Conservation (phyloP, 2,888 invertebrate species). For the Pyrgus malvae region DNA sequence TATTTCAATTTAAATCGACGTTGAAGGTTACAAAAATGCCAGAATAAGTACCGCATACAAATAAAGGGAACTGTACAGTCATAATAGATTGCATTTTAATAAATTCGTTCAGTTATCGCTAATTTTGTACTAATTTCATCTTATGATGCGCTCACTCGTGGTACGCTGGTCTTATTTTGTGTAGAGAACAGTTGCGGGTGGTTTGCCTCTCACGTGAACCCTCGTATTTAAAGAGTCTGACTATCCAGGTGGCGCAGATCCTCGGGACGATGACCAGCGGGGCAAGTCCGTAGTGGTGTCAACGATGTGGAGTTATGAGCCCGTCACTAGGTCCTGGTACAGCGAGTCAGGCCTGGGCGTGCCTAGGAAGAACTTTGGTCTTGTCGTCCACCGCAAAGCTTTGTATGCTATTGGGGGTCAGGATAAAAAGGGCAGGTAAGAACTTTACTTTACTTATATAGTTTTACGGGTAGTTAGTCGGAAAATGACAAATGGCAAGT, state of each 20-base stretch:
- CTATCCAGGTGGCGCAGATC: conserved; percentile 82
- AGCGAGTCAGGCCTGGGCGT: conserved; percentile 82
- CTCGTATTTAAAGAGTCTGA: not conserved
- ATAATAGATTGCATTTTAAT: no score
- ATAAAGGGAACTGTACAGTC: no score
- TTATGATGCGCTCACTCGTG: no score
- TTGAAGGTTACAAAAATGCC: no score
- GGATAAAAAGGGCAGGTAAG: conserved; percentile 81
- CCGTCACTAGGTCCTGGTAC: conserved; percentile 83
- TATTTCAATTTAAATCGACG: no score
- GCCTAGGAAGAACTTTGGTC: conserved; percentile 85
- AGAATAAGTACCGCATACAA: no score
- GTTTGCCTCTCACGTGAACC: not conserved
- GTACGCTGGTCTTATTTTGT: no score
- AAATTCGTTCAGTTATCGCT: no score
- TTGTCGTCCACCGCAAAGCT: conserved; percentile 84
- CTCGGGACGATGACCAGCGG: conserved; percentile 80
- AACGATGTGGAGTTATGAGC: conserved; percentile 87
- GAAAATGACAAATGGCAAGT: no score
- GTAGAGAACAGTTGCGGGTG: no score
- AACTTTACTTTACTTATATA: not conserved
- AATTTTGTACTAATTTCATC: no score
- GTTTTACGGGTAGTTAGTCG: no score
- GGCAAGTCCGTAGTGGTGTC: conserved; percentile 82
- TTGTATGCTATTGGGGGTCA: conserved; percentile 88